A percentile compares a stretch with the other conserved stretches of the same genome.
Evolutionary conservation across 1,140 invertebrate genomes (phyloP).

Genomic region (Brachionus paranguensis): DNA sequence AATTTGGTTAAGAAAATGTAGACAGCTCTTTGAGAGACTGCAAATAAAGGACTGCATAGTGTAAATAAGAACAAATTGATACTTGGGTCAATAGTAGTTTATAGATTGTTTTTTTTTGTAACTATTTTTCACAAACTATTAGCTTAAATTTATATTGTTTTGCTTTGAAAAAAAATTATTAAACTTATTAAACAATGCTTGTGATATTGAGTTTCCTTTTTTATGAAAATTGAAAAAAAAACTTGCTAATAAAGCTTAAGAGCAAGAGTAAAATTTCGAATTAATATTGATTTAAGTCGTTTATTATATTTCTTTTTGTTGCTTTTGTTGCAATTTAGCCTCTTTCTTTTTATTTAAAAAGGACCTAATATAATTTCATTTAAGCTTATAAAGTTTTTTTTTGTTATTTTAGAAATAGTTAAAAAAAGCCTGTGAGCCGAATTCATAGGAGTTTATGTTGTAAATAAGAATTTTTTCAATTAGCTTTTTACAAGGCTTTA

Average conservation of each 20-base stretch:
- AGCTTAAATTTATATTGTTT: not conserved
- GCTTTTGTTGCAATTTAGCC: not conserved
- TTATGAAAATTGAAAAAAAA: slow-evolving; percentile 3
- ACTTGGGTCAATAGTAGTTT: not conserved
- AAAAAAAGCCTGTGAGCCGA: slow-evolving; percentile 10
- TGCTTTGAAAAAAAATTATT: not conserved
- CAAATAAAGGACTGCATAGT: not conserved
- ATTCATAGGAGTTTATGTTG: not conserved
- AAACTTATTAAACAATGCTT: slow-evolving; percentile 21
- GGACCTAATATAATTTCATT: slow-evolving; percentile 3
- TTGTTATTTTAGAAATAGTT: not conserved
- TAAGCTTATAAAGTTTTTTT: not conserved
- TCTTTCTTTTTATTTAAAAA: not conserved
- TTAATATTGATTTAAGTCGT: slow-evolving; percentile 2
- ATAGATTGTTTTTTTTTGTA: not conserved
- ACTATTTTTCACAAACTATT: not conserved
- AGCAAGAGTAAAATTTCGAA: not conserved
- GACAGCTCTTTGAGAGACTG: not conserved
- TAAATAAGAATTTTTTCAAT: not conserved
- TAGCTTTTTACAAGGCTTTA: not conserved
- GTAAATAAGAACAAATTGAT: not conserved
- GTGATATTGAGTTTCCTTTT: slow-evolving; percentile 23
- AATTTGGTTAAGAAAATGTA: not conserved
- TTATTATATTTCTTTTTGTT: not conserved
- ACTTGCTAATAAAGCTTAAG: not conserved